These are phyloP conservation scores for Ormyrus pomaceus DNA, from an alignment of 2,888 invertebrate genomes.

Conservation along the genomic window DNA sequence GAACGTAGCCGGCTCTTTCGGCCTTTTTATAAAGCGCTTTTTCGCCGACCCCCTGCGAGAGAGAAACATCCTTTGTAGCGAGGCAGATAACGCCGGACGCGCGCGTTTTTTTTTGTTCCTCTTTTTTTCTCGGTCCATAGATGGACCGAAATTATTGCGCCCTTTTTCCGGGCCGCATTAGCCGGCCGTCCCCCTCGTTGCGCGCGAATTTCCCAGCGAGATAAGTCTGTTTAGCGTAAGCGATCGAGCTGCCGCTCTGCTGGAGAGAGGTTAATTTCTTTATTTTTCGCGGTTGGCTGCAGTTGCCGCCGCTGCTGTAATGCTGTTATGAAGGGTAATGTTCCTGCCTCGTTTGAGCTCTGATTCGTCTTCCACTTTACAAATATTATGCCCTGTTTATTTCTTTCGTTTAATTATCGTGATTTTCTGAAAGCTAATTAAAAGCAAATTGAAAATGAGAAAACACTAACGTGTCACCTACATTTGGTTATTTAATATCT, in stretches of 20 bases:
- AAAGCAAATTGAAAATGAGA: neutral
- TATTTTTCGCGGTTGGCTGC: no score
- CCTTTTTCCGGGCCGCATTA: neutral
- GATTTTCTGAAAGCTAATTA: neutral
- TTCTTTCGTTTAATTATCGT: no score
- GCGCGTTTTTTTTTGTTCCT: no score
- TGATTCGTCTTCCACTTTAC: no score
- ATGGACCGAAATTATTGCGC: conserved; percentile 17
- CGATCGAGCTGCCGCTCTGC: neutral
- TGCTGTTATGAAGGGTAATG: no score
- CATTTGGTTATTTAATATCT: no score
- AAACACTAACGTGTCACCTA: no score
- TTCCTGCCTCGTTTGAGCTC: no score
- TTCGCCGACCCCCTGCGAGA: neutral
- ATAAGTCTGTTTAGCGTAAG: conserved; percentile 4
- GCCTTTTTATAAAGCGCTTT: conserved; percentile 42
- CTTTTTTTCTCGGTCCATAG: neutral
- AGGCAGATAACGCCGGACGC: neutral
- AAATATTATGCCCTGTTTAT: no score
- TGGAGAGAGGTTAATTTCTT: no score
- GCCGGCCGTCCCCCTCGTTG: no score
- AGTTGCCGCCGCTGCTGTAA: no score
- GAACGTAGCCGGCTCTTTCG: neutral
- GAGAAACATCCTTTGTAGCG: conserved; percentile 25
- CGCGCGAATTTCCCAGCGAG: neutral